Percentiles rank a stretch among this genome's conserved stretches.
Evolutionary conservation across 2,113 vertebrate genomes (phyloP).

Genomic region (Crotalus tigris): DNA sequence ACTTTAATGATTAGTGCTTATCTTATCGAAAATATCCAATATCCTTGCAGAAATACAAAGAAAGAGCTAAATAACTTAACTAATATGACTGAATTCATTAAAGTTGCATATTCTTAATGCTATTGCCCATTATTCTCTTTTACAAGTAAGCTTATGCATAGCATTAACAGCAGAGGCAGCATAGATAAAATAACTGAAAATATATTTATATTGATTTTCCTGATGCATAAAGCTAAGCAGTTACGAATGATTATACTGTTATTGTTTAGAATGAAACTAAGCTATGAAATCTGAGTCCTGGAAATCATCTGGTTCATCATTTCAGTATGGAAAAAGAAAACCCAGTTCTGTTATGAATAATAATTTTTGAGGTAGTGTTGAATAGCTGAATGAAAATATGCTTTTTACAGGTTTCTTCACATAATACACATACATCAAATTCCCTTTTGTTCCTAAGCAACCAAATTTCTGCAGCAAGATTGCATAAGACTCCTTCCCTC

Average conservation of each 20-base stretch:
- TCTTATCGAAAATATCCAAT: constrained; percentile 9
- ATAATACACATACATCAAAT: neutral
- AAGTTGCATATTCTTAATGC: neutral
- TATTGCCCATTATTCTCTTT: neutral
- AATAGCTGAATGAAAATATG: neutral
- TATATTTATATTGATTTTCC: neutral
- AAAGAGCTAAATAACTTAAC: neutral
- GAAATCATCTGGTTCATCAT: neutral
- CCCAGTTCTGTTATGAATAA: neutral
- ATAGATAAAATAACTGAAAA: neutral
- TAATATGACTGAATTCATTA: neutral
- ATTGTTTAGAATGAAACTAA: neutral
- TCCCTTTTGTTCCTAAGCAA: neutral
- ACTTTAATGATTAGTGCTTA: neutral
- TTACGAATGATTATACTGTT: neutral
- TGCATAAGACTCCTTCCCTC: neutral
- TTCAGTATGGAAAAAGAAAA: neutral
- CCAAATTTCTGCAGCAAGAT: neutral
- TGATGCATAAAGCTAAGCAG: neutral
- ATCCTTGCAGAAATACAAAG: neutral
- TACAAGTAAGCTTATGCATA: neutral
- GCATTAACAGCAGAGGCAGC: neutral
- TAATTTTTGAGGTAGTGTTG: neutral
- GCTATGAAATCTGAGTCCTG: neutral
- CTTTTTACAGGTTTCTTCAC: neutral